Conservation (phyloP, 1,140 invertebrate species). For the Antheraea mylitta region DNA sequence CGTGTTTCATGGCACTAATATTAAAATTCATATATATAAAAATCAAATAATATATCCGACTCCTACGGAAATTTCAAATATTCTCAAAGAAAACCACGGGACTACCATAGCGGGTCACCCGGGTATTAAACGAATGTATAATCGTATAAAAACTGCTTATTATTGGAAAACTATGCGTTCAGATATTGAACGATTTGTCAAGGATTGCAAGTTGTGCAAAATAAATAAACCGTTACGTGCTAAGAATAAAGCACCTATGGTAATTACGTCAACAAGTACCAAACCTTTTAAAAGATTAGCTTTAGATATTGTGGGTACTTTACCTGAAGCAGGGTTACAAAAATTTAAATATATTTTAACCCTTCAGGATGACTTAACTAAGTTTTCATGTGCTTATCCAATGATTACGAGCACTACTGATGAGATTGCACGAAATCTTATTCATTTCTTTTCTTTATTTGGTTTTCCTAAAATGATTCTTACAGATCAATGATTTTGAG, state of each 20-base stretch:
- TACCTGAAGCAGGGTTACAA: no score
- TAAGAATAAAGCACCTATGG: conserved; percentile 41
- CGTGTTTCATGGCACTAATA: no score
- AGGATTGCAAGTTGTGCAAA: no score
- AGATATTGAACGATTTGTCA: no score
- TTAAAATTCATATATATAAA: no score
- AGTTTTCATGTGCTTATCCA: conserved; percentile 43
- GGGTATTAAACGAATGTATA: no score
- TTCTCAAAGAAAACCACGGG: conserved; percentile 11
- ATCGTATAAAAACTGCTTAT: no score
- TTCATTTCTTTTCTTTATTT: conserved; percentile 45
- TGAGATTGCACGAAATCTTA: conserved; percentile 33
- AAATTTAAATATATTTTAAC: conserved; percentile 49
- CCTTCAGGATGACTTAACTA: conserved; percentile 44
- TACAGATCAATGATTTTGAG: conserved; percentile 37
- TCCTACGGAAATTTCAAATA: conserved; percentile 7
- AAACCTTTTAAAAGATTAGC: no score
- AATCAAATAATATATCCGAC: conserved; percentile 9
- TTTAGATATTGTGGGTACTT: no score
- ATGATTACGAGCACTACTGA: conserved; percentile 36
- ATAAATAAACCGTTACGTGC: no score
- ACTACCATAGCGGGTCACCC: no score
- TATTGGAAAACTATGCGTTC: no score
- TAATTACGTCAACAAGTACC: conserved; percentile 41
- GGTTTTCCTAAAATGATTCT: conserved; percentile 49